Conservation (phyloP, 2,113 vertebrate genomes). For the Pachycephala philippinensis region DNA sequence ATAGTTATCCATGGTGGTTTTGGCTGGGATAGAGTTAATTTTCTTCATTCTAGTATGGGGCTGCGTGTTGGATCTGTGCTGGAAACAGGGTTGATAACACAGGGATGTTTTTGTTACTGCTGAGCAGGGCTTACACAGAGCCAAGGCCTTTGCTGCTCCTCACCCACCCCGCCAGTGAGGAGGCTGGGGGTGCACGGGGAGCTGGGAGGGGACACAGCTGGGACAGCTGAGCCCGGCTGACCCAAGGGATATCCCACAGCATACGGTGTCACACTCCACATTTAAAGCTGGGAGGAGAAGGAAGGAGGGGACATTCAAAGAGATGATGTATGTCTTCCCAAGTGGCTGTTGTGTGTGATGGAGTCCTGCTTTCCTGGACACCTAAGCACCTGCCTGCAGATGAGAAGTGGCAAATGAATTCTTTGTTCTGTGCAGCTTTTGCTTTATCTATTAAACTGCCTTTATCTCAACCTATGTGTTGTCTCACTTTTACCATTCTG, state of each 20-base stretch:
- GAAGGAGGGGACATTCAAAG: not conserved
- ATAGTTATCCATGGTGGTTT: not conserved
- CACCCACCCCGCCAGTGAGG: not conserved
- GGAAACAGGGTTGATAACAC: not conserved
- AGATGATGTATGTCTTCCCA: not conserved
- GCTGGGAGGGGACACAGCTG: not conserved
- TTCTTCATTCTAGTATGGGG: not conserved
- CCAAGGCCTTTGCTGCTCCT: not conserved
- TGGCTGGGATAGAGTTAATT: not conserved
- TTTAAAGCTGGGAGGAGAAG: not conserved
- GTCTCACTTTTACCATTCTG: not conserved
- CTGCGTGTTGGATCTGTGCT: not conserved
- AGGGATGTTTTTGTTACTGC: not conserved
- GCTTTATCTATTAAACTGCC: not conserved
- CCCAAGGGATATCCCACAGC: not conserved
- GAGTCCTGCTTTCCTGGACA: not conserved
- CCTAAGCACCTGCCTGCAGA: not conserved
- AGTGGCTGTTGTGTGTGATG: fast-evolving
- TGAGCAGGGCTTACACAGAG: not conserved
- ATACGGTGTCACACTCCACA: fast-evolving
- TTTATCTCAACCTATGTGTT: not conserved
- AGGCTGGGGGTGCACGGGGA: not conserved
- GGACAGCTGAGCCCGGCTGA: not conserved
- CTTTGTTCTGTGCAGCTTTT: not conserved
- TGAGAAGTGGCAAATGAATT: not conserved